Evolutionary conservation across 1,140 invertebrate genomes (phyloP).

Genomic region (Cydia splendana): DNA sequence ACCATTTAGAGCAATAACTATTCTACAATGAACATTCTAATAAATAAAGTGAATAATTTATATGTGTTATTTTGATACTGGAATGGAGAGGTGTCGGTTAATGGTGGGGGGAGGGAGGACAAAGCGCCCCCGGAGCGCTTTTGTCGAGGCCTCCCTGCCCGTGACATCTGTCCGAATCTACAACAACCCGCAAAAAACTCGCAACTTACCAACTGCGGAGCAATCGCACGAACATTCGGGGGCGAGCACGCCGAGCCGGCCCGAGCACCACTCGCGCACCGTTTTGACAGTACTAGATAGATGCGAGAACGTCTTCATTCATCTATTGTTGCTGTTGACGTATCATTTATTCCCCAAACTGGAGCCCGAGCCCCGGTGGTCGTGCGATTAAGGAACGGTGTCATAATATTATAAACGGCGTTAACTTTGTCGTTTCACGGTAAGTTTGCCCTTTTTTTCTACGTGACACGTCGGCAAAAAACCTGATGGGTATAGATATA

Average conservation of each 20-base stretch:
- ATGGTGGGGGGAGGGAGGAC: constrained; percentile 66
- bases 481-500: constrained; percentile 29
- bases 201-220: constrained; percentile 65
- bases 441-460: constrained; percentile 37
- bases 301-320: constrained; percentile 60
- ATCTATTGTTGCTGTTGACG: constrained; percentile 63
- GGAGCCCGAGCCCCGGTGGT: constrained; percentile 57
- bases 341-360: constrained; percentile 68
- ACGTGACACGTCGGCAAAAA: constrained; percentile 25
- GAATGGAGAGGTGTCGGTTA: constrained; percentile 70
- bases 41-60: constrained; percentile 74
- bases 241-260: constrained; percentile 42
- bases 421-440: constrained; percentile 57
- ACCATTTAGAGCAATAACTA: constrained; percentile 76
- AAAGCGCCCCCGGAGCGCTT: constrained; percentile 71
- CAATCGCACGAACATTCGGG: constrained; percentile 59
- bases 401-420: constrained; percentile 68
- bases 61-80: constrained; percentile 70
- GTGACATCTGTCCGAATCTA: constrained; percentile 77
- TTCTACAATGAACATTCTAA: constrained; percentile 60
- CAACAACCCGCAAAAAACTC: constrained; percentile 76
- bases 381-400: constrained; percentile 47
- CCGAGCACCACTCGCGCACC: not conserved
- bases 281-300: constrained; percentile 17
- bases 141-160: constrained; percentile 68